Percentiles rank a stretch among this genome's conserved stretches.
phyloP scores from a whole-genome alignment of 2,888 invertebrate genomes.

The Troides aeacus region DNA sequence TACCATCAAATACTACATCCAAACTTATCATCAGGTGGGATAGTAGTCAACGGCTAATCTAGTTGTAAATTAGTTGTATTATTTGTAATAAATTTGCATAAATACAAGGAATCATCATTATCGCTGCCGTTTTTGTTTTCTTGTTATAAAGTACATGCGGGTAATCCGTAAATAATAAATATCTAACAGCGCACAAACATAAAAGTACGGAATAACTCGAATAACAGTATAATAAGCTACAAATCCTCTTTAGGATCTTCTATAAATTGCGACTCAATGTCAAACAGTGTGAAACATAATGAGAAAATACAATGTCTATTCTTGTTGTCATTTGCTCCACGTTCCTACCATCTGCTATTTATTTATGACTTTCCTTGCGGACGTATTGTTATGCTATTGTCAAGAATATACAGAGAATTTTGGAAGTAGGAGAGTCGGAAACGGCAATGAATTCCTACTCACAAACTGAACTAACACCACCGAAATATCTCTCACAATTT shows the following conservation, averaged over 20 bases:
- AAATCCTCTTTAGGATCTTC: constrained; percentile 8
- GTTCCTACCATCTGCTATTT: constrained; percentile 3
- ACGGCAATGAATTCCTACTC: neutral
- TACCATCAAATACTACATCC: no score
- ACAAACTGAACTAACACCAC: neutral
- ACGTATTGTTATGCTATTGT: constrained; percentile 2
- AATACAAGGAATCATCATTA: neutral
- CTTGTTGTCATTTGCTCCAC: constrained; percentile 4
- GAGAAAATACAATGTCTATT: constrained; percentile 6
- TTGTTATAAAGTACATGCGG: neutral
- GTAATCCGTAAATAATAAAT: neutral
- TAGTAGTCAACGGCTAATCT: no score
- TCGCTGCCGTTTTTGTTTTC: neutral
- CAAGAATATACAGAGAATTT: neutral
- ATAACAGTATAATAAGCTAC: constrained; percentile 4
- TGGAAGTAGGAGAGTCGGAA: neutral
- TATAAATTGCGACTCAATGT: constrained; percentile 6
- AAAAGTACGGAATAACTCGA: neutral
- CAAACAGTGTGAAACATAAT: constrained; percentile 7
- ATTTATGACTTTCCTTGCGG: constrained; percentile 3
- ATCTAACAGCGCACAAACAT: neutral
- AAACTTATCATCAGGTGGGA: no score
- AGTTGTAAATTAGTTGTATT: no score
- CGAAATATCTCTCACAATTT: neutral
- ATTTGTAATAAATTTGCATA: no score